A percentile compares a stretch with the other conserved stretches of the same genome.
Conservation (phyloP, 2,113 vertebrate genomes). For the Melanotaenia duboulayi region DNA sequence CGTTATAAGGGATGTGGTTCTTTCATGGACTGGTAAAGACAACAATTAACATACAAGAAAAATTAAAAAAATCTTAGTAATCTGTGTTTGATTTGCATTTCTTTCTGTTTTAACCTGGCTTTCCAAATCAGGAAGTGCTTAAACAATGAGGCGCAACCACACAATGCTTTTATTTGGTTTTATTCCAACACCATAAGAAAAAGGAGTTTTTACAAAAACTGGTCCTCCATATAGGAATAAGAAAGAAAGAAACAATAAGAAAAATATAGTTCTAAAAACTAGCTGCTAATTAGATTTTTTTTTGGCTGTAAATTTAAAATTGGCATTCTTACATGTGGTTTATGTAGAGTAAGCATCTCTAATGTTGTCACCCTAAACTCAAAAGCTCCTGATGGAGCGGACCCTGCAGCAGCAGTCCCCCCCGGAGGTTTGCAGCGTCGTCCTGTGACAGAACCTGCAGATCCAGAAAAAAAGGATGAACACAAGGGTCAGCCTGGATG, state of each 20-base stretch:
- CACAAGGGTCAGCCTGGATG: neutral
- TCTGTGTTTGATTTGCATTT: neutral
- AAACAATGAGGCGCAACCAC: conserved; percentile 2
- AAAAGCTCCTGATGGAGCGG: conserved; percentile 42
- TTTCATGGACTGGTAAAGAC: neutral
- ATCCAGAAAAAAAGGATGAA: neutral
- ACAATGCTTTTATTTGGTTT: neutral
- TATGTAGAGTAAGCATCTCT: neutral
- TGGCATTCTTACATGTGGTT: neutral
- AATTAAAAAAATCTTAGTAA: neutral
- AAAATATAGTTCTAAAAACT: no score
- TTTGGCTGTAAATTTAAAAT: neutral
- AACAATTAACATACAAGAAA: neutral
- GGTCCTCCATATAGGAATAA: no score
- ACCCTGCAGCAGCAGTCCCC: neutral
- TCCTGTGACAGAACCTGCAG: conserved; percentile 17
- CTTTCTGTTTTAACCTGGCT: neutral
- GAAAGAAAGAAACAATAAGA: no score
- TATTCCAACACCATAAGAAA: neutral
- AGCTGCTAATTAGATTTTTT: no score
- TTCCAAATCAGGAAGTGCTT: conserved; percentile 14
- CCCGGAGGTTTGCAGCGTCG: conserved; percentile 8
- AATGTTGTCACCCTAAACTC: neutral
- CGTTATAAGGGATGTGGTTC: conserved; percentile 17
- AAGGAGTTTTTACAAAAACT: neutral